Evolutionary conservation across 2,888 invertebrate genomes (phyloP).

Genomic region (Torymus tubicola): DNA sequence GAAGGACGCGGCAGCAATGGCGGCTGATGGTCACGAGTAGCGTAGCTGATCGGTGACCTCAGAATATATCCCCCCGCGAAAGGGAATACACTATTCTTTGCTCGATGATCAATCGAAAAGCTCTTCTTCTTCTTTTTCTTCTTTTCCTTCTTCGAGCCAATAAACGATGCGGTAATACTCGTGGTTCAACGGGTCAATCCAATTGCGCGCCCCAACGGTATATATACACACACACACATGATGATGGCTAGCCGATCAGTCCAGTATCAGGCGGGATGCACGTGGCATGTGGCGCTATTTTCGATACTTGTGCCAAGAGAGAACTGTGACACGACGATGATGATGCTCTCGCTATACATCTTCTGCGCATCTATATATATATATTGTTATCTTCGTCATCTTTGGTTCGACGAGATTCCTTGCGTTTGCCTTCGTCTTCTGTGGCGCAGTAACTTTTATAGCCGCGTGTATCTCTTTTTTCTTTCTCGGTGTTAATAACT

Average conservation of each 20-base stretch:
- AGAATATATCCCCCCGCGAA: background rate
- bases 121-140: background rate
- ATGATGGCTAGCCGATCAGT: conserved; percentile 25
- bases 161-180: no score
- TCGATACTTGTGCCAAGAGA: conserved; percentile 27
- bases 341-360: background rate
- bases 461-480: background rate
- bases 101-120: background rate
- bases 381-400: conserved; percentile 9
- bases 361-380: background rate
- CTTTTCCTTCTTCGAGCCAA: background rate
- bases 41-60: background rate
- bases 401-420: background rate
- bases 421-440: background rate
- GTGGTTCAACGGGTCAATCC: conserved; percentile 5
- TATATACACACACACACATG: no score
- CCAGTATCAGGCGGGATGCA: conserved; percentile 22
- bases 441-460: conserved; percentile 24
- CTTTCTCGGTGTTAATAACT: conserved; percentile 4
- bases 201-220: background rate
- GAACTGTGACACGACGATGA: conserved; percentile 6
- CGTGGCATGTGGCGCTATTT: conserved; percentile 34
- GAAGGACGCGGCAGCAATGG: conserved; percentile 15
- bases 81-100: background rate
- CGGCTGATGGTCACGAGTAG: background rate